These are phyloP conservation scores for Drosophila dives DNA, from an alignment of 2,888 invertebrate genomes.

Conservation along the genomic window DNA sequence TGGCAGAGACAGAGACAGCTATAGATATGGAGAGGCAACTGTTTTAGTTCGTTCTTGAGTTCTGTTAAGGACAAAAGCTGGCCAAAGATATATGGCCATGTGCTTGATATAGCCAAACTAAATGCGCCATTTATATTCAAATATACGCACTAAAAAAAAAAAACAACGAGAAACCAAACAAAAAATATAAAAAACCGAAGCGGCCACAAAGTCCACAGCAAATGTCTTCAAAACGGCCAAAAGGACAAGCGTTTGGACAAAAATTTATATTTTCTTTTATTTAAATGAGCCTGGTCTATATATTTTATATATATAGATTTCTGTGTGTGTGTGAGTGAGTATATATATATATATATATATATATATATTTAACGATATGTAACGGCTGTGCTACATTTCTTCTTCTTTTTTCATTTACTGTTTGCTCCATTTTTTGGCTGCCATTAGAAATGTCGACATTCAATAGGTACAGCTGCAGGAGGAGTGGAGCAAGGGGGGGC, in stretches of 20 bases:
- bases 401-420: constrained; percentile 22
- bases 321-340: constrained; percentile 25
- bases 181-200: constrained; percentile 57
- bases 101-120: constrained; percentile 82
- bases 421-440: constrained; percentile 31
- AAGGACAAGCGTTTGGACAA: constrained; percentile 68
- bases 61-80: constrained; percentile 54
- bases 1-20: constrained; percentile 4
- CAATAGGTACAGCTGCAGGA: constrained; percentile 64
- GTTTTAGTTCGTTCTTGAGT: constrained; percentile 32
- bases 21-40: constrained; percentile 20
- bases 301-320: constrained; percentile 9
- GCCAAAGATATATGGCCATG: constrained; percentile 74
- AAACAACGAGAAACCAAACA: constrained; percentile 71
- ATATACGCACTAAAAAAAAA: constrained; percentile 73
- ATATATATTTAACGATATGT: constrained; percentile 54
- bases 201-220: constrained; percentile 64
- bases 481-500: background rate
- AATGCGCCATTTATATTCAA: constrained; percentile 82
- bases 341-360: constrained; percentile 9
- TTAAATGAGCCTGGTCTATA: constrained; percentile 71
- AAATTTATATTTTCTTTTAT: constrained; percentile 75
- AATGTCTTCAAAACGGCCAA: constrained; percentile 51
- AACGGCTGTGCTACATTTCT: constrained; percentile 60
- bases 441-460: constrained; percentile 70